Conservation (phyloP, 2,113 vertebrate species). For the Sorex fumeus region DNA sequence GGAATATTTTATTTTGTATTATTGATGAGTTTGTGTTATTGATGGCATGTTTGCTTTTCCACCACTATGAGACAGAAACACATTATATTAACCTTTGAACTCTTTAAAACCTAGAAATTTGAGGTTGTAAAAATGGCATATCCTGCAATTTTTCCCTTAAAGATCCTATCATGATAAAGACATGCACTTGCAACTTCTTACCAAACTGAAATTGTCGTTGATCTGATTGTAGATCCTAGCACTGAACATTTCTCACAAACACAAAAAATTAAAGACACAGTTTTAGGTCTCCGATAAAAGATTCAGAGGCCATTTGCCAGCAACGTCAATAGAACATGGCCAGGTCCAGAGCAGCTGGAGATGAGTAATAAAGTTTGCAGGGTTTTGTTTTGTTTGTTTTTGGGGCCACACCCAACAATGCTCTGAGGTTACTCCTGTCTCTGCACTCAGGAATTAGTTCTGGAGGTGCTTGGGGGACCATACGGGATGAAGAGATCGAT, state of each 20-base stretch:
- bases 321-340: constrained; percentile 44
- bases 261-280: constrained; percentile 36
- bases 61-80: constrained; percentile 6
- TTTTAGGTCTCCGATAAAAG: background rate
- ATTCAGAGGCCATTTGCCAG: constrained; percentile 44
- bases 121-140: constrained; percentile 46
- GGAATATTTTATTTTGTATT: constrained; percentile 8
- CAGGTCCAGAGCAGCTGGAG: constrained; percentile 7
- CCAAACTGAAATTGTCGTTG: constrained; percentile 38
- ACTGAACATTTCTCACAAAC: constrained; percentile 38
- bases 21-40: constrained; percentile 61
- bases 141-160: constrained; percentile 26
- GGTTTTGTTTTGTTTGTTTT: no score
- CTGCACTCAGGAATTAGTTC: no score
- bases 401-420: no score
- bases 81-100: background rate
- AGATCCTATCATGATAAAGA: constrained; percentile 41
- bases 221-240: constrained; percentile 1
- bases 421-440: no score
- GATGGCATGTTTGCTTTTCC: constrained; percentile 15
- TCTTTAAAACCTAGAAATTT: constrained; percentile 4
- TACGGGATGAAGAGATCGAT: no score
- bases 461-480: no score
- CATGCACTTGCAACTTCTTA: background rate
- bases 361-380: background rate